These are phyloP conservation scores for Salpingus planirostris DNA, from an alignment of 2,888 invertebrate species.

Conservation along the genomic window DNA sequence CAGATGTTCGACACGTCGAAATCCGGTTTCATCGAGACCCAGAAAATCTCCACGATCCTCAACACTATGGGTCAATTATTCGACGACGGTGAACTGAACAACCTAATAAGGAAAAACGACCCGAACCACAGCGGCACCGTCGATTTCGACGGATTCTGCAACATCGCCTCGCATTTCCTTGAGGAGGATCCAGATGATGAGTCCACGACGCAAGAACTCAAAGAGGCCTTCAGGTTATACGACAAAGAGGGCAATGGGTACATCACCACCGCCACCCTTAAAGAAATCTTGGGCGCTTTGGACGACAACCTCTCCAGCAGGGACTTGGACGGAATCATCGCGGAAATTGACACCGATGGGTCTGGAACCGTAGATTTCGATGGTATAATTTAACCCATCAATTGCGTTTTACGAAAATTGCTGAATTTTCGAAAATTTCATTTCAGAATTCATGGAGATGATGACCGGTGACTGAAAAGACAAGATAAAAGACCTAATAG, in stretches of 20 bases:
- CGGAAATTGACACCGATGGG: conserved; percentile 96
- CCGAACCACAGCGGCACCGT: conserved; percentile 85
- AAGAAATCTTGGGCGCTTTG: conserved; percentile 86
- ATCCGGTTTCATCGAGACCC: conserved; percentile 82
- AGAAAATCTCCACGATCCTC: conserved; percentile 84
- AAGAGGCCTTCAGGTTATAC: conserved; percentile 95
- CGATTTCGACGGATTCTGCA: conserved; percentile 90
- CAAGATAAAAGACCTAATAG: too few relatives aligned
- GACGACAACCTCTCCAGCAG: conserved; percentile 90
- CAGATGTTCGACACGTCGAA: conserved; percentile 95
- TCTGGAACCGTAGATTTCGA: conserved; percentile 99
- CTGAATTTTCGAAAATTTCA: conserved; percentile 14
- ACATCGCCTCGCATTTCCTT: conserved; percentile 86
- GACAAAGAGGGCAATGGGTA: conserved; percentile 95
- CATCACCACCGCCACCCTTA: conserved; percentile 81
- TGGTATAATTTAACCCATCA: conserved; percentile 50
- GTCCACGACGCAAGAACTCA: conserved; percentile 91
- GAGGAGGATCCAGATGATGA: conserved; percentile 96
- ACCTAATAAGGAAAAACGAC: conserved; percentile 85
- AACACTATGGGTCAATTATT: conserved; percentile 94
- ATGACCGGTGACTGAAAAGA: conserved; percentile 73
- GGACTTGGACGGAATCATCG: conserved; percentile 93
- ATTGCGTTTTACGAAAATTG: background rate
- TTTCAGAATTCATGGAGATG: conserved; percentile 88
- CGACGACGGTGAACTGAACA: conserved; percentile 83